A percentile compares a stretch with the other conserved stretches of the same genome.
Conservation (phyloP, 1,140 invertebrate genomes). For the Carposina sasakii region DNA sequence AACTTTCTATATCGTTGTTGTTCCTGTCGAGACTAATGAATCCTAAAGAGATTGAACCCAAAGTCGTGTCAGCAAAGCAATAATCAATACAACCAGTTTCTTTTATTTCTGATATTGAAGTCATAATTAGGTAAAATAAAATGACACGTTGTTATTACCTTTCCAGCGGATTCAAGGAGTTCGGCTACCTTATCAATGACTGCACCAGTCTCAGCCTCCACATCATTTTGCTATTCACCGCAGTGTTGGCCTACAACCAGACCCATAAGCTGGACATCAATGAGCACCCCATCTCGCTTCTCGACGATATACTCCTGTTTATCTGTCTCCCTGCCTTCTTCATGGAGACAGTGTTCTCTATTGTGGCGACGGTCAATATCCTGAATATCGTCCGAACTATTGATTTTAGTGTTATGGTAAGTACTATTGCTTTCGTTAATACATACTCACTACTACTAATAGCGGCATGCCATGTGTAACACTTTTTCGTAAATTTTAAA, state of each 20-base stretch:
- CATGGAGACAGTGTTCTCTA: conserved; percentile 77
- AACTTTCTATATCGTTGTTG: no score
- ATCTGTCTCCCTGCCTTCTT: conserved; percentile 83
- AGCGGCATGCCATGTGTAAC: no score
- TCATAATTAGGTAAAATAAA: no score
- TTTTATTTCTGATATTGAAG: no score
- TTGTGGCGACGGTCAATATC: conserved; percentile 75
- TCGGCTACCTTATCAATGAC: conserved; percentile 65
- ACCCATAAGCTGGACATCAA: conserved; percentile 78
- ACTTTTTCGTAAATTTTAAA: no score
- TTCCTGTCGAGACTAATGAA: no score
- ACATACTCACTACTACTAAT: no score
- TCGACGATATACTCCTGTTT: conserved; percentile 81
- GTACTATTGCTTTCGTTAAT: no score
- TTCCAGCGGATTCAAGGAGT: conserved; percentile 56
- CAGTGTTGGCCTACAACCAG: conserved; percentile 74
- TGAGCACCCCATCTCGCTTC: conserved; percentile 76
- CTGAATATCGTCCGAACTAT: conserved; percentile 70
- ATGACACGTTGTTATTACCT: conserved; percentile 5
- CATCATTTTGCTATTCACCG: conserved; percentile 71
- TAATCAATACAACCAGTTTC: no score
- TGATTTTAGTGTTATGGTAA: conserved; percentile 74
- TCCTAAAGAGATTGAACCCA: no score
- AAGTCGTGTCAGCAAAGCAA: no score
- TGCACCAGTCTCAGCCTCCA: conserved; percentile 69